Base-by-base conservation (phyloP, 2,797 vertebrate species). In the Anabacerthia variegaticeps region DNA sequence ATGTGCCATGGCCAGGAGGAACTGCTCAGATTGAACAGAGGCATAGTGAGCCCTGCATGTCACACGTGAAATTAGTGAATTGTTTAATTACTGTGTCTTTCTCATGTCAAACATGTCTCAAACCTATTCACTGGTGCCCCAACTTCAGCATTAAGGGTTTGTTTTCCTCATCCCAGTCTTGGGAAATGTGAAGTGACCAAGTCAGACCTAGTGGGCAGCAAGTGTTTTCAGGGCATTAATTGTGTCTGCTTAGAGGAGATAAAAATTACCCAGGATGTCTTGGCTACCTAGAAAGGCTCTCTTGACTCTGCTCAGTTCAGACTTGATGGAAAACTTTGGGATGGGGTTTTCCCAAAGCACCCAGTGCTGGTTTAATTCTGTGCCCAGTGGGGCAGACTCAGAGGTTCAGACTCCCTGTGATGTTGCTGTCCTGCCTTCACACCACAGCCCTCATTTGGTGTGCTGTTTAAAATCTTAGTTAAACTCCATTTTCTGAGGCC, bases 201-300 rank as follows among this genome's bases (percentile, higher is more conserved):
- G 55, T 18, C 76, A 54, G 48, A 8, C 18, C 3, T 0, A 1
- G 63, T 69, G 36, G 30, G n/a, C 91, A 27, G 17, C 0, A 13
- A 68, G 39, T 0, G 1, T 48, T 93, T 48, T 32, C 41, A 36
- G 41, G 51, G 67, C 56, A 22, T 61, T 72, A 36, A 46, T 62
- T 69, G 8, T 6, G 1, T 58, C 55, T 91, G 54, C 85, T 78
- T 30, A 30, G 62, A n/a, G 9, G 58, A 80, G 51, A 26, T 30
- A 27, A 12, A 55, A 84, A 52, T 44, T 32, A 41, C 18, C 80
- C 46, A 65, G 62, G 56, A 37, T 16, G 26, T 28, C 39, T 32
- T 79, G 66, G 17, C 39, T 83, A 3, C 66, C 65, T 83, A 59
- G 51, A 69, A 85, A n/a, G 28, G 28, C 26, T 81, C 36, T 94